Evolutionary conservation across 1,140 invertebrate species (phyloP).

Genomic region (Dendrolimus punctatus): DNA sequence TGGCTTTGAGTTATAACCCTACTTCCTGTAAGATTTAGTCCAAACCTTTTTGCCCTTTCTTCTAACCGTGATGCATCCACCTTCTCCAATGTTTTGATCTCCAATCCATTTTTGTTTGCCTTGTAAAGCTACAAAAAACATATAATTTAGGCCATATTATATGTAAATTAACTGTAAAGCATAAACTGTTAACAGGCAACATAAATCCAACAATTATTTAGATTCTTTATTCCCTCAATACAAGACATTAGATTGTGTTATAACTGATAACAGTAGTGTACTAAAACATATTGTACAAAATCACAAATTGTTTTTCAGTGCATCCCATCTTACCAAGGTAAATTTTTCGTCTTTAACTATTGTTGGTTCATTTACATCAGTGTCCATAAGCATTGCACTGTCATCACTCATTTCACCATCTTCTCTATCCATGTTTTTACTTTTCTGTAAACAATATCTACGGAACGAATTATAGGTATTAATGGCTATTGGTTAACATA

Average conservation of each 20-base stretch:
- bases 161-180: constrained; percentile 19
- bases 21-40: constrained; percentile 72
- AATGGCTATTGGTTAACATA: not conserved
- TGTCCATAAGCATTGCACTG: constrained; percentile 50
- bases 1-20: constrained; percentile 71
- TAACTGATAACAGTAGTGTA: no score
- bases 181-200: constrained; percentile 4
- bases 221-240: no score
- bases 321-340: constrained; percentile 28
- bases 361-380: constrained; percentile 29
- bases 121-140: constrained; percentile 39
- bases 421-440: constrained; percentile 58
- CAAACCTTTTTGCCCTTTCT: constrained; percentile 81
- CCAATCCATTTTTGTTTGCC: constrained; percentile 66
- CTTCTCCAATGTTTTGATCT: constrained; percentile 76
- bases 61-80: constrained; percentile 76
- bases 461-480: not conserved
- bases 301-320: not conserved
- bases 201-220: not conserved
- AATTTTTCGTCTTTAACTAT: constrained; percentile 21
- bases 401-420: constrained; percentile 73
- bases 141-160: no score
- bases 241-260: no score
- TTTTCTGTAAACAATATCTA: not conserved
- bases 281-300: no score